phyloP scores from a whole-genome alignment of 2,113 vertebrate species.

The Hoplias malabaricus region DNA sequence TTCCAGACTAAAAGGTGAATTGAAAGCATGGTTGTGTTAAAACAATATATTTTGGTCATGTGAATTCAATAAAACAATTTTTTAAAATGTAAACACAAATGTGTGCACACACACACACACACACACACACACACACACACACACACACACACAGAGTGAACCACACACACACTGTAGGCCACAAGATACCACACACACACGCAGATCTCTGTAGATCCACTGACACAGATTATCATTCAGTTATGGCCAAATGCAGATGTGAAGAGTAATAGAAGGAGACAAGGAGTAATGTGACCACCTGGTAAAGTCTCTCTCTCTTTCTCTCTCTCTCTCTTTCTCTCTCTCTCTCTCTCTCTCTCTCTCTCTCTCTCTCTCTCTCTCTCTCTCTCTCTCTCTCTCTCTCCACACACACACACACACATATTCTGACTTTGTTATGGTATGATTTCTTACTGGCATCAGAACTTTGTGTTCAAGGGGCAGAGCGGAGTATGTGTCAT shows the following conservation, averaged over 20 bases:
- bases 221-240: neutral
- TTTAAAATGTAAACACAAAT: too few relatives aligned
- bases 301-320: constrained; percentile 34
- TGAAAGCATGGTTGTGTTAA: too few relatives aligned
- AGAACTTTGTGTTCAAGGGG: constrained; percentile 54
- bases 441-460: constrained; percentile 56
- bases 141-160: constrained; percentile 17
- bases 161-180: constrained; percentile 1
- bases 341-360: constrained; percentile 2
- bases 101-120: neutral
- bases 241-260: constrained; percentile 30
- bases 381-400: constrained; percentile 19
- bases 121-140: neutral
- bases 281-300: constrained; percentile 6
- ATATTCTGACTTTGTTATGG: constrained; percentile 31
- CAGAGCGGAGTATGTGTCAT: constrained; percentile 61
- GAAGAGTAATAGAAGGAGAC: constrained; percentile 8
- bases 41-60: neutral
- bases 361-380: neutral
- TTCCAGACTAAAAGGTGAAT: too few relatives aligned
- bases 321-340: neutral
- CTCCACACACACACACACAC: constrained; percentile 4
- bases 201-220: neutral
- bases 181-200: constrained; percentile 16
- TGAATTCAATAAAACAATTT: neutral